Percentiles rank a stretch among this genome's conserved stretches.
phyloP scores from a whole-genome alignment of 2,888 invertebrate species.

The Watsonalla cultraria region DNA sequence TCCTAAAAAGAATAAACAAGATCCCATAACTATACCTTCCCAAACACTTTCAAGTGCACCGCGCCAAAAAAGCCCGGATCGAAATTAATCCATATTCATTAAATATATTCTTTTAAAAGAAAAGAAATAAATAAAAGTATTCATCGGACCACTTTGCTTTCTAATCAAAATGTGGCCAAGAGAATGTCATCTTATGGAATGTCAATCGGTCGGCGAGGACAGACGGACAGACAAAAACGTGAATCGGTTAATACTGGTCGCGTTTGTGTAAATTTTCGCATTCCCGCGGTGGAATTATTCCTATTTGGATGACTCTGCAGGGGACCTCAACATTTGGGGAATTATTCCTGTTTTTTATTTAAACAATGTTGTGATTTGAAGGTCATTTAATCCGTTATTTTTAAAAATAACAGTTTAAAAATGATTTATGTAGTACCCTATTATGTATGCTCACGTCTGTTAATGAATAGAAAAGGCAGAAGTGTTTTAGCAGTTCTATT shows the following conservation, averaged over 20 bases:
- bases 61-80: background rate
- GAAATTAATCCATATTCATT: background rate
- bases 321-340: slow-evolving; percentile 19
- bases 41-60: slow-evolving; percentile 1
- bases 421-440: too few species aligned
- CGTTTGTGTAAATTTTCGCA: slow-evolving; percentile 71
- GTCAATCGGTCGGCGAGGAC: slow-evolving; percentile 31
- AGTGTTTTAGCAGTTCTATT: too few species aligned
- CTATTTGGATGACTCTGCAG: slow-evolving; percentile 32
- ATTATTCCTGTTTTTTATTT: background rate
- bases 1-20: slow-evolving; percentile 1
- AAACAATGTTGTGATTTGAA: slow-evolving; percentile 16
- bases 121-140: slow-evolving; percentile 1
- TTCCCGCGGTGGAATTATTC: slow-evolving; percentile 40
- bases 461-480: too few species aligned
- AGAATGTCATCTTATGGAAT: slow-evolving; percentile 58
- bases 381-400: background rate
- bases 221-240: slow-evolving; percentile 56
- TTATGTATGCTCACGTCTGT: too few species aligned
- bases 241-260: slow-evolving; percentile 62
- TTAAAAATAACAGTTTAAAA: too few species aligned
- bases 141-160: slow-evolving; percentile 18
- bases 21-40: slow-evolving; percentile 13
- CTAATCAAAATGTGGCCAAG: slow-evolving; percentile 59
- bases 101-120: background rate